Conservation (phyloP, 2,888 invertebrate species). For the Calephelis perditalis region DNA sequence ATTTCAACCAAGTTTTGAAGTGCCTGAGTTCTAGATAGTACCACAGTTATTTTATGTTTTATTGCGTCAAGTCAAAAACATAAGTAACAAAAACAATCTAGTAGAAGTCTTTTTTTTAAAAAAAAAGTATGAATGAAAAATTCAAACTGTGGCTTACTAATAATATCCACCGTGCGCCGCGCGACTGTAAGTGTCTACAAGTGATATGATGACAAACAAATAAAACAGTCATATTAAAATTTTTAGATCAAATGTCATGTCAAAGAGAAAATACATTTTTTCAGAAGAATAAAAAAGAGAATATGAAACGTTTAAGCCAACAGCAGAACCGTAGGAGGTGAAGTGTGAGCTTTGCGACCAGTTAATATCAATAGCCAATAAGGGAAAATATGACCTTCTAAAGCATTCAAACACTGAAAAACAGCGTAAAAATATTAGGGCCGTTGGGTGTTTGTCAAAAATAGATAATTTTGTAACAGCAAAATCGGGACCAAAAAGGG, state of each 20-base stretch:
- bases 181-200: too few species aligned
- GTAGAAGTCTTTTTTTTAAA: too few species aligned
- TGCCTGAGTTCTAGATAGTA: too few species aligned
- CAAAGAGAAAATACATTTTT: constrained; percentile 7
- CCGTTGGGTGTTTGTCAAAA: neutral
- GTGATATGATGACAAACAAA: neutral
- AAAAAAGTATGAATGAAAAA: too few species aligned
- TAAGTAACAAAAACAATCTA: too few species aligned
- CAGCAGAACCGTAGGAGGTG: constrained; percentile 3
- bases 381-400: constrained; percentile 4
- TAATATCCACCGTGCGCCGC: too few species aligned
- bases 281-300: constrained; percentile 1
- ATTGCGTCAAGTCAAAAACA: too few species aligned
- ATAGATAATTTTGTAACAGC: neutral
- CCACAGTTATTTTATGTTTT: too few species aligned
- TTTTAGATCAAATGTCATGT: neutral
- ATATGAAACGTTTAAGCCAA: constrained; percentile 9
- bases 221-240: neutral
- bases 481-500: neutral
- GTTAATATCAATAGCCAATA: constrained; percentile 4
- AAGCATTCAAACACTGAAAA: constrained; percentile 4
- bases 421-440: neutral
- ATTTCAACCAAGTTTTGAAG: too few species aligned
- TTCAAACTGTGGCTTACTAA: too few species aligned
- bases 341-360: constrained; percentile 8